These are phyloP conservation scores for Panthera tigris DNA, from an alignment of 2,113 vertebrate species.

Conservation along the genomic window DNA sequence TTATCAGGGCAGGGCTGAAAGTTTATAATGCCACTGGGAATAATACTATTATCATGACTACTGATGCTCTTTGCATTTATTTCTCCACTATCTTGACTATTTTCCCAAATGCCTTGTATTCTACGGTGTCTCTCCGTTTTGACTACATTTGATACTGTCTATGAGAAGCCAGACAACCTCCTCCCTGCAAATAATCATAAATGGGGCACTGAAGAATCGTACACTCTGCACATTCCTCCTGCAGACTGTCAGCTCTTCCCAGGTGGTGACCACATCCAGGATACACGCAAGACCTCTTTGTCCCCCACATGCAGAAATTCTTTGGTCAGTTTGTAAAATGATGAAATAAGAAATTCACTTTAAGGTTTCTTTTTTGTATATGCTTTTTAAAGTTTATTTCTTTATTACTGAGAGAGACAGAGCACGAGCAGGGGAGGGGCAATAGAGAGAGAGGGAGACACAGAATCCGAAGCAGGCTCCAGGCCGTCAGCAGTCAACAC, in stretches of 20 bases:
- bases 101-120: not conserved
- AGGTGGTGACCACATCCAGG: not conserved
- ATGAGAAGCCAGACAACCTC: not conserved
- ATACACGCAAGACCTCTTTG: accelerated
- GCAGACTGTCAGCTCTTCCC: not conserved
- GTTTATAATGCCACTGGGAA: not conserved
- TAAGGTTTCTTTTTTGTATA: not conserved
- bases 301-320: not conserved
- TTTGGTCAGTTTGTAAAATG: not conserved
- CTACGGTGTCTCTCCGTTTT: not conserved
- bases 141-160: not conserved
- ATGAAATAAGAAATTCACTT: not conserved
- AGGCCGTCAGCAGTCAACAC: too few species aligned
- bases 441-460: too few species aligned
- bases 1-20: not conserved
- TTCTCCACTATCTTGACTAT: not conserved
- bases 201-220: not conserved
- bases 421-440: too few species aligned
- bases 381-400: too few species aligned
- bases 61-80: not conserved
- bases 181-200: not conserved
- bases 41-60: not conserved
- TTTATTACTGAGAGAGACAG: too few species aligned
- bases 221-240: not conserved
- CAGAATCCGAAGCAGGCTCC: too few species aligned